Evolutionary conservation across 2,888 invertebrate genomes (phyloP).

Genomic region (Bembecia ichneumoniformis): DNA sequence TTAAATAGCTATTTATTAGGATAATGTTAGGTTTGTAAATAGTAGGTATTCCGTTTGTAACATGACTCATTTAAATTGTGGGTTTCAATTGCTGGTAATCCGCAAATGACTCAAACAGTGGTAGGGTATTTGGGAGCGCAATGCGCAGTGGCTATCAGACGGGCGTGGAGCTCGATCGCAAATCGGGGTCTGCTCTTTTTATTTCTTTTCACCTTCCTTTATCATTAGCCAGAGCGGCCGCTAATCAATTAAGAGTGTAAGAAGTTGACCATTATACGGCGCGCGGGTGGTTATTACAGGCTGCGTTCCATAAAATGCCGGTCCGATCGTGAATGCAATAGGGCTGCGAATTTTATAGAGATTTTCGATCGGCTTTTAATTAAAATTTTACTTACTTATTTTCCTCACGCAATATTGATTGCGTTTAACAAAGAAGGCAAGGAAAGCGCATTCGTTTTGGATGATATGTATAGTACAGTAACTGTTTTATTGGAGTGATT

Average conservation of each 20-base stretch:
- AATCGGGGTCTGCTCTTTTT: slow-evolving; percentile 61
- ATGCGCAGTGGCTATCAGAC: slow-evolving; percentile 47
- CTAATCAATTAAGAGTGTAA: slow-evolving; percentile 74
- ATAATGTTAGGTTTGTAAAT: slow-evolving; percentile 41
- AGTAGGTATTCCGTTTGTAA: slow-evolving; percentile 36
- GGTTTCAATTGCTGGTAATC: background rate
- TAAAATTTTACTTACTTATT: slow-evolving; percentile 37
- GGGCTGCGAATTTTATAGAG: slow-evolving; percentile 66
- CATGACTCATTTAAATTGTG: slow-evolving; percentile 34
- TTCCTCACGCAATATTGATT: slow-evolving; percentile 9
- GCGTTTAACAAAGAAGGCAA: background rate
- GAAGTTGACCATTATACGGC: slow-evolving; percentile 69
- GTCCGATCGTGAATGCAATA: slow-evolving; percentile 68
- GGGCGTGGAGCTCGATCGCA: slow-evolving; percentile 48
- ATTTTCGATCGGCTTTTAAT: slow-evolving; percentile 62
- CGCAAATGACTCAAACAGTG: background rate
- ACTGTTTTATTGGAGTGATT: slow-evolving; percentile 43
- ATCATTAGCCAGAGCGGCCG: slow-evolving; percentile 71
- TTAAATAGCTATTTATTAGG: slow-evolving; percentile 51
- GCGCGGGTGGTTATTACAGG: slow-evolving; percentile 68
- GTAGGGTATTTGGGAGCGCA: slow-evolving; percentile 5
- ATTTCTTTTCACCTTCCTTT: slow-evolving; percentile 72
- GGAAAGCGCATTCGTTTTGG: background rate
- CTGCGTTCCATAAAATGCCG: slow-evolving; percentile 63
- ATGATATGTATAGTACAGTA: slow-evolving; percentile 11